Evolutionary conservation across 2,113 vertebrate species (phyloP), one percentile per base, ranked within the genome.

Genomic region (Myotis brandtii): DNA sequence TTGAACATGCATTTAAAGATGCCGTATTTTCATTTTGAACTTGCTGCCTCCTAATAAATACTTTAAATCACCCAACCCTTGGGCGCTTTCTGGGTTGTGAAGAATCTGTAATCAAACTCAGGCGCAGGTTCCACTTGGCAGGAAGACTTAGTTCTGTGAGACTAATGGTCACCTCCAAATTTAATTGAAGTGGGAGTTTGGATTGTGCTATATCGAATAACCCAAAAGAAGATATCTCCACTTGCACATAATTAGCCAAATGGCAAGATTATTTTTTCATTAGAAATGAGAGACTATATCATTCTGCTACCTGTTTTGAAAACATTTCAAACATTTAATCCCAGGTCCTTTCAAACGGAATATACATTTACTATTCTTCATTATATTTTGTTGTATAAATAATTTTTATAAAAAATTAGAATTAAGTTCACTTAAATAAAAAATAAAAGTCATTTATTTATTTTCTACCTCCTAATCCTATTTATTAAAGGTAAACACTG

Each of bases 201-300:
- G 77, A 81, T 27, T 62, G 30, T 89, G 59, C 80, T 52, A 40
- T 17, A 72, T 18, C 37, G 30, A 50, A 37, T n/a, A 67, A 77
- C 62, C 46, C 84, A 83, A 87, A 70, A 93, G 69, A 30, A 89
- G 50, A 9, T 59, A 21, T 25, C 62, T 93, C 56, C 90, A 3
- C 50, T 82, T 83, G 66, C 1, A 67, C 6, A 40, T 48, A 84
- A 66, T 59, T 23, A 77, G 23, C 40, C 21, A 87, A 80, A 50
- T 69, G 59, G 59, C 18, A 88, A 70, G 13, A 54, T 75, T 43
- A 79, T 83, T 89, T 69, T 59, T 93, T 86, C 37, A n/a, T 76
- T 93, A 91, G 46, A 46, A 96, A 69, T 50, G n/a, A 85, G 37
- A 81, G 67, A 81, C 82, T 84, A 88, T 73, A 80, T 64, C 46